Conservation (phyloP, 1,140 invertebrate species). For the Chironomus tepperi region DNA sequence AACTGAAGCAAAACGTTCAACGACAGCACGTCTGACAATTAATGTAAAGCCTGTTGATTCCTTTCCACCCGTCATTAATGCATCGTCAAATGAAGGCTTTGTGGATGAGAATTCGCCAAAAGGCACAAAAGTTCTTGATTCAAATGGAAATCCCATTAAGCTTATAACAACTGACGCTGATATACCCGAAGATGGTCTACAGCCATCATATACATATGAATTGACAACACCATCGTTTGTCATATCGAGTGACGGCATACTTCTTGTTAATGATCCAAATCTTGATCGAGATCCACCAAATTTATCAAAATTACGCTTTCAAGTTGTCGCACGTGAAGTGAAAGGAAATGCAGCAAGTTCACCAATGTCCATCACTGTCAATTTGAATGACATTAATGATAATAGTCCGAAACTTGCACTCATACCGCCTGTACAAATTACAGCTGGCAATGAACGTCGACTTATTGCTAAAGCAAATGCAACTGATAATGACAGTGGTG, state of each 20-base stretch:
- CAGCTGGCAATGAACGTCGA: conserved; percentile 67
- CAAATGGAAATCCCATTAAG: conserved; percentile 53
- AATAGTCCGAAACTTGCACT: conserved; percentile 70
- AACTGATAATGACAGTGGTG: conserved; percentile 74
- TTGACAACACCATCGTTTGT: conserved; percentile 75
- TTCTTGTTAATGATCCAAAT: conserved; percentile 73
- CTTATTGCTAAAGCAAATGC: conserved; percentile 72
- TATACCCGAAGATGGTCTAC: conserved; percentile 65
- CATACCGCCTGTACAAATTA: conserved; percentile 64
- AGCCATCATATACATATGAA: conserved; percentile 70
- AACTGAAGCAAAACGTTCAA: conserved; percentile 63
- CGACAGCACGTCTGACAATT: conserved; percentile 71
- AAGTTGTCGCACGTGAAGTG: conserved; percentile 68
- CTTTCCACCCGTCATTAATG: conserved; percentile 67
- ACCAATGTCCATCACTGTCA: conserved; percentile 67
- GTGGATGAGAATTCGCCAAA: conserved; percentile 79
- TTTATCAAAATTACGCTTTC: conserved; percentile 69
- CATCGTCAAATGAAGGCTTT: conserved; percentile 62
- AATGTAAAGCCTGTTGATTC: conserved; percentile 75
- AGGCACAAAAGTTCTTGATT: conserved; percentile 68
- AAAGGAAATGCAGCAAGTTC: conserved; percentile 67
- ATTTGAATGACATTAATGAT: conserved; percentile 74
- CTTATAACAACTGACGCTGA: conserved; percentile 72
- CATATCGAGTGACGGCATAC: conserved; percentile 59
- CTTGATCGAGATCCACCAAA: conserved; percentile 81